A percentile compares a stretch with the other conserved stretches of the same genome.
phyloP scores from a whole-genome alignment of 1,140 invertebrate species.

The Ctenoplectra terminalis region DNA sequence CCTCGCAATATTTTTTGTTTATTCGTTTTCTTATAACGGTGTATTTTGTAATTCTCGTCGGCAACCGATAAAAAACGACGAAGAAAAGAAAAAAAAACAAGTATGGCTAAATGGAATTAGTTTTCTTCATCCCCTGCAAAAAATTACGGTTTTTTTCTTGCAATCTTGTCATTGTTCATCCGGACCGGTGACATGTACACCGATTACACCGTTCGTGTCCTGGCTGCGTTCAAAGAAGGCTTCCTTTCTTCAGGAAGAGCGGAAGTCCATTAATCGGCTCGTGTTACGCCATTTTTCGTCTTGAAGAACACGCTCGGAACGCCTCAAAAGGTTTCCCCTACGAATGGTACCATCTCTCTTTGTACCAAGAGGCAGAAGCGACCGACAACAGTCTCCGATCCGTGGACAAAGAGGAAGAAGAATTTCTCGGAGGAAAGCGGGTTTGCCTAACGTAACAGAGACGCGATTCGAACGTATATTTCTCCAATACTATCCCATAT shows the following conservation, averaged over 20 bases:
- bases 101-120: too few species aligned
- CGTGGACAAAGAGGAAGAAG: neutral
- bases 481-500: neutral
- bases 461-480: neutral
- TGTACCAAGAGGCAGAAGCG: neutral
- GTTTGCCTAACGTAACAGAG: constrained; percentile 23
- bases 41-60: too few species aligned
- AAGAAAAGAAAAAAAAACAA: too few species aligned
- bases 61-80: too few species aligned
- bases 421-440: neutral
- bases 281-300: constrained; percentile 54
- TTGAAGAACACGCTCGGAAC: neutral
- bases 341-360: neutral
- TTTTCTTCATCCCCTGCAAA: too few species aligned
- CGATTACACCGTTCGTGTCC: too few species aligned
- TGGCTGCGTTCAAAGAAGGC: neutral
- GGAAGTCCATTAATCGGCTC: constrained; percentile 66
- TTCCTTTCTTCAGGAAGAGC: constrained; percentile 16
- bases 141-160: too few species aligned
- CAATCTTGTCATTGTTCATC: too few species aligned
- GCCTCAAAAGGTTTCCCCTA: constrained; percentile 8
- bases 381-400: neutral
- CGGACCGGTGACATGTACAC: too few species aligned
- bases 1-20: too few species aligned
- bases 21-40: too few species aligned